Base-by-base conservation (phyloP, 1,140 invertebrate genomes). In the Meteorus sp. region DNA sequence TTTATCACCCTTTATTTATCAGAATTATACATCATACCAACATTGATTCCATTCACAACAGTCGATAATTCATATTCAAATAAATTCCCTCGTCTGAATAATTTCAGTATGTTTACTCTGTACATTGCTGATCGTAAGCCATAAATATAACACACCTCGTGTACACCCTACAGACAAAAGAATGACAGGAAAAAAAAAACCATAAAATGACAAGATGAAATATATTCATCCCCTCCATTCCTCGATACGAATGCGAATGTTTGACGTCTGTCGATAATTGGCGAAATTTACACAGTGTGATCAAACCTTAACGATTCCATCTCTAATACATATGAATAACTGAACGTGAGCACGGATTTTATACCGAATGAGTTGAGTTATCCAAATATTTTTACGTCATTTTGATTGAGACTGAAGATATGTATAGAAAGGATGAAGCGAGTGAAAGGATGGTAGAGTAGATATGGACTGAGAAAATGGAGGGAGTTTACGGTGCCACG, bases 341-440 rank as follows among this genome's bases (percentile, higher is more conserved):
- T n/a, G n/a, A n/a, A n/a, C 43, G 19, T 20, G 19, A 50, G 37
- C 17, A 44, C 13, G 22, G 11, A 41, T 53, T 47, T 45, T 59
- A 63, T 63, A 48, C 37, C 53, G 29, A 50, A 51, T 25, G 33
- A 33, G 19, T 35, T 53, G n/a, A n/a, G 47, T 56, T 62, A 59
- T 59, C 51, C 60, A 62, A 59, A 62, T 54, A 62, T 44, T 58
- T 54, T 51, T 62, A 52, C 9, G 20, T 55, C 47, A 37, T 39
- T n/a, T 43, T 35, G 37, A 51, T 29, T 22, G 41, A 39, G 37
- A 22, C 9, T 47, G 19, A 15, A 43, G 11, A 43, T 51, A 41
- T 35, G 31, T 33, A 39, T 33, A 31, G 20, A 43, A 27, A 52
- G 25, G 33, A 15, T 47, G 48, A 17, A 37, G 19, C 9, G 33